These are phyloP conservation scores for Morpho achilles DNA, from an alignment of 2,888 invertebrate genomes.

Conservation along the genomic window DNA sequence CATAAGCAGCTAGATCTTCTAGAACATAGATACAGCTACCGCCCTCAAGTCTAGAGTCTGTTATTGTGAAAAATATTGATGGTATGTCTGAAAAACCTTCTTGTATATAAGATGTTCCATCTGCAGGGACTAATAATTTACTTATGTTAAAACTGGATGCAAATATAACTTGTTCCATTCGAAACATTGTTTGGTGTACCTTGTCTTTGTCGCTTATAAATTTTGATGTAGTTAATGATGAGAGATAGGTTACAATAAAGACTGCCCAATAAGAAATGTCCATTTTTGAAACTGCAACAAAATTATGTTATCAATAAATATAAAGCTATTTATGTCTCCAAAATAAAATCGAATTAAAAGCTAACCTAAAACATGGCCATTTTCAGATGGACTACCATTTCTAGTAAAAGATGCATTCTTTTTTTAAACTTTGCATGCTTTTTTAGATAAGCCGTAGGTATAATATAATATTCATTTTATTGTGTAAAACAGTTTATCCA, in stretches of 20 bases:
- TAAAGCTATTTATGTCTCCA: too few species aligned
- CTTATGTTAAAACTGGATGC: conserved; percentile 51
- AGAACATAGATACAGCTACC: conserved; percentile 59
- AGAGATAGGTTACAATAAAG: conserved; percentile 1
- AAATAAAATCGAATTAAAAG: too few species aligned
- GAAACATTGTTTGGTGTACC: conserved; percentile 37
- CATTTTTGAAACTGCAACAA: conserved; percentile 18
- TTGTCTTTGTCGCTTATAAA: conserved; percentile 18
- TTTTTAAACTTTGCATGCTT: too few species aligned
- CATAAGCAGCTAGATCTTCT: conserved; percentile 57
- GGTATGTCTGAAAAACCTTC: conserved; percentile 47
- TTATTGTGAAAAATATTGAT: conserved; percentile 53
- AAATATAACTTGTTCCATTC: conserved; percentile 51
- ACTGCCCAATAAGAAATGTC: neutral
- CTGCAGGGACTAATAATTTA: conserved; percentile 48
- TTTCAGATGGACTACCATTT: too few species aligned
- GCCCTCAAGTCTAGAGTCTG: conserved; percentile 47
- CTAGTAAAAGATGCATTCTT: too few species aligned
- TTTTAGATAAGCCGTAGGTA: too few species aligned
- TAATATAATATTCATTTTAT: too few species aligned
- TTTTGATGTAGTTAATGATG: conserved; percentile 5
- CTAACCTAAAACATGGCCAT: too few species aligned
- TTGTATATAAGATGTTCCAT: conserved; percentile 41
- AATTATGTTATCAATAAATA: too few species aligned
- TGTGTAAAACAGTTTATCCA: too few species aligned